phyloP scores from a whole-genome alignment of 2,113 vertebrate species.

The Hystrix cristata region DNA sequence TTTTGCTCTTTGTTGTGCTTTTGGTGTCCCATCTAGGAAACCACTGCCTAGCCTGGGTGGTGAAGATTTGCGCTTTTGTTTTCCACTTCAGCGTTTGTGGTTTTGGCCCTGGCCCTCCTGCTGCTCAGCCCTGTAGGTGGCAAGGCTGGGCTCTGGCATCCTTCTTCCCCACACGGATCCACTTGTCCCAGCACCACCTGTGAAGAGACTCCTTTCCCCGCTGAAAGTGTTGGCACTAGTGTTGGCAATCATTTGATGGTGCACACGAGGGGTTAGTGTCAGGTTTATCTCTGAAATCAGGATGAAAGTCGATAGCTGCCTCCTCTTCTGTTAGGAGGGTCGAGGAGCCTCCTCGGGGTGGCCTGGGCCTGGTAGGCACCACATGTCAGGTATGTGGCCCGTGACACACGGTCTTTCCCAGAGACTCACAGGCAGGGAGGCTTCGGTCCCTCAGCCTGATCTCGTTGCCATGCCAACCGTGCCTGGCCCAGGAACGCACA shows the following conservation, averaged over 20 bases:
- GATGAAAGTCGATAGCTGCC: rapidly evolving
- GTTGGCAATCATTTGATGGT: background rate
- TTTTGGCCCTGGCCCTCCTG: background rate
- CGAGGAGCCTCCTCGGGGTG: rapidly evolving
- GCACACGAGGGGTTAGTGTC: rapidly evolving
- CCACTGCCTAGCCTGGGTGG: background rate
- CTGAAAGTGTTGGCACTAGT: no score
- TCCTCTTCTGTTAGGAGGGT: rapidly evolving
- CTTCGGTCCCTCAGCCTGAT: background rate
- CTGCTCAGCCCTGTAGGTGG: rapidly evolving
- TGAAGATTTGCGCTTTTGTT: background rate
- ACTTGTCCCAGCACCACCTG: background rate
- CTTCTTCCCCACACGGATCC: background rate
- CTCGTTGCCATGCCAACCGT: background rate
- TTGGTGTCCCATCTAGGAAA: background rate
- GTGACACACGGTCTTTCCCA: background rate
- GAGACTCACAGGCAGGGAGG: rapidly evolving
- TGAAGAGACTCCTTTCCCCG: background rate
- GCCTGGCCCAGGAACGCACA: background rate
- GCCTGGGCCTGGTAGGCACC: background rate
- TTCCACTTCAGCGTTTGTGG: background rate
- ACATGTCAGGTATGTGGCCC: rapidly evolving
- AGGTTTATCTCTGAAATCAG: background rate
- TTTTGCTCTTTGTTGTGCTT: background rate
- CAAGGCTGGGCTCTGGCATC: background rate